Evolutionary conservation across 2,888 invertebrate species (phyloP), one percentile per base, ranked within the genome.

Genomic region (Macropis europaea): DNA sequence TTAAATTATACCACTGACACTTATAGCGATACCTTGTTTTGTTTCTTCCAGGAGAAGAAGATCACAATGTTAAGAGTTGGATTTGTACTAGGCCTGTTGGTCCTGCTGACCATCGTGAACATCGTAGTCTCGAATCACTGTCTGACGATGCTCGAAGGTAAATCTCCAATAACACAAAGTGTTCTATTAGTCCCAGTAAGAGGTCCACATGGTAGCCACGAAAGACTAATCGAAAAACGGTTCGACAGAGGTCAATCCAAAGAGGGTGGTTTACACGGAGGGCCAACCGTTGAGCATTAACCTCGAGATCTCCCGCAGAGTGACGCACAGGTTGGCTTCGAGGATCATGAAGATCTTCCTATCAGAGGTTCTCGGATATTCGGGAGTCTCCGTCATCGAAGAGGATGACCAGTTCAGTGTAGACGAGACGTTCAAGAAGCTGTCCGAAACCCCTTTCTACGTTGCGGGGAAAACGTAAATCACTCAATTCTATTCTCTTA

Each of bases 301-400:
- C 1, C 86, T 94, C 59, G 93, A 93, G 83, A 90, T 92, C 0
- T 92, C 93, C 0, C 89, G 89, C 28, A 89, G 93, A 54, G 83
- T 92, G 6, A 91, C 92, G 0, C 93, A 94, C 80, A 91, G 92
- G 66, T 85, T 94, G 36, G 90, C 90, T 30, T 92, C 93, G 0
- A 90, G 92, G 72, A 91, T 93, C 45, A 93, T 93, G 88, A 91
- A 90, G 66, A 93, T 93, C 61, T 92, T 93, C 76, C 84, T 93
- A 7, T 90, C 87, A 40, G 92, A 92, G 75, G 88, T 91, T 6
- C 86, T 92, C 1, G 91, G 91, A 5, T 93, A 92, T 80, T 81
- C 90, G 0, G 88, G 88, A 36, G 89, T 92, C 1, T 84, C 84
- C 11, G 85, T 92, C 3, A 76, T 89, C 2, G 81, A 90, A n/a